Evolutionary conservation across 35 echinoderm and acorn worm genomes (phyloP), one percentile per base, ranked within the genome.

Genomic region (Stichopus chloronotus): DNA sequence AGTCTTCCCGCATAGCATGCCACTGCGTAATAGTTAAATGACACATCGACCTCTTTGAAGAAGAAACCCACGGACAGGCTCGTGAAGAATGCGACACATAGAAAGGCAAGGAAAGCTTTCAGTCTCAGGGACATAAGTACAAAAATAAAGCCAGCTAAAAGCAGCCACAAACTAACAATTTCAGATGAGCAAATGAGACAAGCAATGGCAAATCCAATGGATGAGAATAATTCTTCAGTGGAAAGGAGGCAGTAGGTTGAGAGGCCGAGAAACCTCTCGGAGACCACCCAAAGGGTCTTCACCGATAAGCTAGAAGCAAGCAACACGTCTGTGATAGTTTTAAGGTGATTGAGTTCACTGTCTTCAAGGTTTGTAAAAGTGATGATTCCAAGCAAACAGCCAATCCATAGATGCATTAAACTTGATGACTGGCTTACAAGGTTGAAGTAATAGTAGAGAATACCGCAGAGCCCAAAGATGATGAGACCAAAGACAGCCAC

Each of bases 391-490:
- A 99, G 93, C 23, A 99, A 79, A 78, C 97, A 99, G 6, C 97
- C 97, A 54, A 90, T 94, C 97, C 97, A 99, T 5, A 99, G 93
- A 69, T 99, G 93, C 9, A 92, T 95, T 78, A 99, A 92, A 83
- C 95, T 92, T 30, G 63, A 52, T 58, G 93, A 95, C 55, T 95
- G 84, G 68, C 96, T 93, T 14, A 89, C 68, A 0, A 96, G 52
- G 54, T 87, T 87, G 56, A 96, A 99, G 90, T 99, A 99, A 76
- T 99, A 99, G 68, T 99, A 99, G 16, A 99, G 88, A 55, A 99
- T 99, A 9, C 93, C 90, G 52, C 95, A 96, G 43, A 99, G 87
- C 14, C 95, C 88, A 11, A 96, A 95, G 5, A 99, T 92, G 13
- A 99, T 79, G n/a, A 99, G 68, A 14, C 97, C 97, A 55, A 94